Evolutionary conservation across 2,888 invertebrate genomes (phyloP).

Genomic region (Athrips mouffetella): DNA sequence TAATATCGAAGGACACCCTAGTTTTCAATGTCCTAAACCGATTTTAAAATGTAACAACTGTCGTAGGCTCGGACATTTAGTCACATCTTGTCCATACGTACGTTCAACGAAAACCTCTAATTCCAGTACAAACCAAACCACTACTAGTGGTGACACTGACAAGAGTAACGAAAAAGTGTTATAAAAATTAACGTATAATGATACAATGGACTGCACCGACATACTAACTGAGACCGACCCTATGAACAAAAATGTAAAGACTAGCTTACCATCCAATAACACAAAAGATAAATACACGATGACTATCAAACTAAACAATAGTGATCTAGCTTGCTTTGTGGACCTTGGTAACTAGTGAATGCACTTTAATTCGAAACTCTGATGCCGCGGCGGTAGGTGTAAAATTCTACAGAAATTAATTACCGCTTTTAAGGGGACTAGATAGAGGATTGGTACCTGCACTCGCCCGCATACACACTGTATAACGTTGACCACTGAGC

Average conservation of each 20-base stretch:
- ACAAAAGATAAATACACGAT: neutral
- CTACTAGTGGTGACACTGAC: neutral
- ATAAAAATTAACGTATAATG: neutral
- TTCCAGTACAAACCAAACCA: neutral
- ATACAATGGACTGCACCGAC: neutral
- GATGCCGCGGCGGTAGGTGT: neutral
- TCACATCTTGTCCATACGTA: neutral
- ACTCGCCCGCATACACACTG: neutral
- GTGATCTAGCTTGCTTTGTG: neutral
- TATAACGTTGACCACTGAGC: slow-evolving; percentile 5
- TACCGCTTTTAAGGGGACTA: neutral
- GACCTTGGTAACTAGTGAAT: slow-evolving; percentile 2
- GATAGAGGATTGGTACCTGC: neutral
- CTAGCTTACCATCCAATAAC: neutral
- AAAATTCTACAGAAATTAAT: neutral
- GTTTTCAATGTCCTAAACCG: neutral
- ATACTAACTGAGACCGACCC: no score
- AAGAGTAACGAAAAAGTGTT: neutral
- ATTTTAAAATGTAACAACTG: neutral
- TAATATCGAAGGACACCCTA: no score
- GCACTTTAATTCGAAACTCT: neutral
- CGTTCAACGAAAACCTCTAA: neutral
- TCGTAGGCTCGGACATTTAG: neutral
- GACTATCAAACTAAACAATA: neutral
- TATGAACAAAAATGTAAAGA: neutral